phyloP scores from a whole-genome alignment of 2,797 vertebrate genomes.

The Lithobates pipiens region DNA sequence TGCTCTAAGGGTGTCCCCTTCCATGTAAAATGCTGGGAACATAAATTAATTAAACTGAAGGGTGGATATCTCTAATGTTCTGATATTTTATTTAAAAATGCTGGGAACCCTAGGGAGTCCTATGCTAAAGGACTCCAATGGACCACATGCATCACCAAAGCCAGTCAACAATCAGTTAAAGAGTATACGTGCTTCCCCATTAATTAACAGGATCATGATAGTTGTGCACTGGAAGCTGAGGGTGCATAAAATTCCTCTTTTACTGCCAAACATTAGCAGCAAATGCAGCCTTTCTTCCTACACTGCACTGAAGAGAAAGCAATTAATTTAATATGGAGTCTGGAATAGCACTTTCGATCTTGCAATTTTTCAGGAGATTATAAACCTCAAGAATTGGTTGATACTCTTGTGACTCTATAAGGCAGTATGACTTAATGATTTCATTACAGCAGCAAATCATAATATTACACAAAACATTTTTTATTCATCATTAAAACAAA shows the following conservation, averaged over 20 bases:
- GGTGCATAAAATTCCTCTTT: neutral
- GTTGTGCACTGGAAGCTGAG: neutral
- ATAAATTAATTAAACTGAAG: too few relatives aligned
- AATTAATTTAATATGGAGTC: slow-evolving; percentile 10
- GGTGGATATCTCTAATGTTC: too few relatives aligned
- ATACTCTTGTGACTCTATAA: neutral
- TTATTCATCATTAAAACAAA: slow-evolving; percentile 1
- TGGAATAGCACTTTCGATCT: neutral
- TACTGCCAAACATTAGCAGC: neutral
- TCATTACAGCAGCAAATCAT: slow-evolving; percentile 6
- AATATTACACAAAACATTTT: neutral
- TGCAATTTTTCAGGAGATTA: slow-evolving; percentile 22
- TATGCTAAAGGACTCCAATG: too few relatives aligned
- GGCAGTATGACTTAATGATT: neutral
- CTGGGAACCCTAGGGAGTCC: too few relatives aligned
- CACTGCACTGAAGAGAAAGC: neutral
- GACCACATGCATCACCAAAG: too few relatives aligned
- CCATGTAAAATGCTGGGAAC: too few relatives aligned
- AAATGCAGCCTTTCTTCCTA: neutral
- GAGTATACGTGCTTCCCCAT: neutral
- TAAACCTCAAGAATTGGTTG: neutral
- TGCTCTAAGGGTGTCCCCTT: too few relatives aligned
- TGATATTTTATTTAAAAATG: too few relatives aligned
- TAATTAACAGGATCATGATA: neutral
- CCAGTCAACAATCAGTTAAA: too few relatives aligned